phyloP scores from a whole-genome alignment of 2,888 invertebrate genomes.

The Chrysomela aeneicollis region DNA sequence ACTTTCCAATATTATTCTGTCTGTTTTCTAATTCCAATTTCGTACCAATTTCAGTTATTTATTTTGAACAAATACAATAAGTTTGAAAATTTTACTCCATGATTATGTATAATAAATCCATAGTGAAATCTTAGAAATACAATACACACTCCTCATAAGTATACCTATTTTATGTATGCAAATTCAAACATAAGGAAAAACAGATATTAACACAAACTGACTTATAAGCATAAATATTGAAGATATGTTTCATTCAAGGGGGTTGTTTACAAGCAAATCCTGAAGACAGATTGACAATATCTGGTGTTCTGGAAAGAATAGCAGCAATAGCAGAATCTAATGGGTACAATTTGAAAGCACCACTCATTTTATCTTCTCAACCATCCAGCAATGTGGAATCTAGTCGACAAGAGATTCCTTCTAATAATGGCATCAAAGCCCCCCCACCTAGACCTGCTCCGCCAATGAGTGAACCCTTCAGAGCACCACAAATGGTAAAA shows the following conservation, averaged over 20 bases:
- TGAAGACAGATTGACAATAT: constrained; percentile 78
- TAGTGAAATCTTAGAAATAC: too few species aligned
- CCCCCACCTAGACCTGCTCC: constrained; percentile 52
- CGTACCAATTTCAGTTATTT: too few species aligned
- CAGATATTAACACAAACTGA: too few species aligned
- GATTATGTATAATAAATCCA: too few species aligned
- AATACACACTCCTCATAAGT: too few species aligned
- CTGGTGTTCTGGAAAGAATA: constrained; percentile 82
- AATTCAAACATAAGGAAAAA: too few species aligned
- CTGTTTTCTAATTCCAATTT: too few species aligned
- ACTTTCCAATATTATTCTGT: too few species aligned
- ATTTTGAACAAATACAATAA: too few species aligned
- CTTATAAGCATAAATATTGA: too few species aligned
- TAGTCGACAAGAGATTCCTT: constrained; percentile 46
- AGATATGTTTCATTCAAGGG: constrained; percentile 64
- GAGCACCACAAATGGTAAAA: constrained; percentile 39
- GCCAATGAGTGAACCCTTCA: constrained; percentile 46
- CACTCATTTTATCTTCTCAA: constrained; percentile 62
- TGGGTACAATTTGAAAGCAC: constrained; percentile 81
- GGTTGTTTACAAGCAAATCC: constrained; percentile 87
- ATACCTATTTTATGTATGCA: too few species aligned
- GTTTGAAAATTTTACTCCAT: too few species aligned
- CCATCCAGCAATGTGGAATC: constrained; percentile 56
- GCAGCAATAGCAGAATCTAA: constrained; percentile 89
- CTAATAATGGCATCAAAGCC: constrained; percentile 47